A percentile compares a stretch with the other conserved stretches of the same genome.
Conservation (phyloP, 2,888 invertebrate genomes). For the Trichopria drosophilae region DNA sequence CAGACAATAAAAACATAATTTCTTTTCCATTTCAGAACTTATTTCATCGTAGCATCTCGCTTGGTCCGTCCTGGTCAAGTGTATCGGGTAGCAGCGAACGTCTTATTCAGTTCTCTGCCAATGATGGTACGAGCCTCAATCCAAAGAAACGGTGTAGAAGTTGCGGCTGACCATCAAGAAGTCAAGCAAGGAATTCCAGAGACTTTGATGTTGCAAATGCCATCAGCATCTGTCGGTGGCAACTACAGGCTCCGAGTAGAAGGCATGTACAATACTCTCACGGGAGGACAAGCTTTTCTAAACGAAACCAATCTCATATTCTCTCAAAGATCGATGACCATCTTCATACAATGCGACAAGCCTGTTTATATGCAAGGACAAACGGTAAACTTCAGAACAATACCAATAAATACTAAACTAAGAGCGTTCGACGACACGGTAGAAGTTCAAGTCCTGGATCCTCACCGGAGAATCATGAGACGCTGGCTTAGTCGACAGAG, state of each 20-base stretch:
- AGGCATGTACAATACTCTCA: slow-evolving; percentile 75
- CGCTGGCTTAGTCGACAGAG: slow-evolving; percentile 90
- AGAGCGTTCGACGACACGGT: slow-evolving; percentile 89
- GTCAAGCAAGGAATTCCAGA: slow-evolving; percentile 86
- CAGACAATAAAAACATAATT: background rate
- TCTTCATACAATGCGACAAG: slow-evolving; percentile 93
- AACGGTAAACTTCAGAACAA: slow-evolving; percentile 79
- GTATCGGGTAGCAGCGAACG: slow-evolving; percentile 83
- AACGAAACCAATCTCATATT: slow-evolving; percentile 86
- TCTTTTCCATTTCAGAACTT: slow-evolving; percentile 68
- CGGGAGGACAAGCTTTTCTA: slow-evolving; percentile 84
- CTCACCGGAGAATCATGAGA: slow-evolving; percentile 82
- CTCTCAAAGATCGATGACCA: slow-evolving; percentile 89
- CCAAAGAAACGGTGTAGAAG: slow-evolving; percentile 85
- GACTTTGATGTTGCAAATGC: slow-evolving; percentile 87
- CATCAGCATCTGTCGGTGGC: slow-evolving; percentile 80
- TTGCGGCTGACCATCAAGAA: slow-evolving; percentile 78
- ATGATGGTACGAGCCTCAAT: slow-evolving; percentile 87
- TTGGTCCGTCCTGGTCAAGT: slow-evolving; percentile 91
- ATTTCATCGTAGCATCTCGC: slow-evolving; percentile 88
- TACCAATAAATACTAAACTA: slow-evolving; percentile 90
- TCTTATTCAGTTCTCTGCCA: slow-evolving; percentile 76
- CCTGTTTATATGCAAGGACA: slow-evolving; percentile 94
- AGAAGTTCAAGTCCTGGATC: slow-evolving; percentile 90
- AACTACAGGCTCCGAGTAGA: slow-evolving; percentile 83